Percentiles rank a stretch among this genome's conserved stretches.
Conservation (phyloP, 2,888 invertebrate species). For the Petrolisthes cinctipes region DNA sequence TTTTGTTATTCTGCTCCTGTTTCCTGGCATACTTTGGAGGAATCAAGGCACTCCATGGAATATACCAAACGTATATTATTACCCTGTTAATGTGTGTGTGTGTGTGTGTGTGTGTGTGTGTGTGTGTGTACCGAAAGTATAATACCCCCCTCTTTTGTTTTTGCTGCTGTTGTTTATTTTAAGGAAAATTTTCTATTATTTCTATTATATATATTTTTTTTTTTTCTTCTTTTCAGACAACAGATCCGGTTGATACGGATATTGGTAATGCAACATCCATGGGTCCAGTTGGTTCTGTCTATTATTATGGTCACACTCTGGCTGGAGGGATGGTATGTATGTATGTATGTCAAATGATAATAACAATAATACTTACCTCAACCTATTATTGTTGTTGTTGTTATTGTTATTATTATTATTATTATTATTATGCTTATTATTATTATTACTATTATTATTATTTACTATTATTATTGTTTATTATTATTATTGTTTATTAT, state of each 20-base stretch:
- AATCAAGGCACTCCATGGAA: too few relatives aligned
- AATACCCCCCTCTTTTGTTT: neutral
- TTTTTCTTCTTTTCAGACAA: conserved; percentile 31
- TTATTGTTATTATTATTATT: too few relatives aligned
- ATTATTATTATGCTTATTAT: too few relatives aligned
- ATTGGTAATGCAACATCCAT: conserved; percentile 58
- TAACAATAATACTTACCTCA: neutral
- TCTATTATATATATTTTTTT: neutral
- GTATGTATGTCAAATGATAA: neutral
- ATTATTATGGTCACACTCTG: conserved; percentile 49
- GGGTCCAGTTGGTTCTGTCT: conserved; percentile 57
- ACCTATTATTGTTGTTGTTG: too few relatives aligned
- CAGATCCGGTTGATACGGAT: conserved; percentile 54
- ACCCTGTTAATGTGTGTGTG: too few relatives aligned
- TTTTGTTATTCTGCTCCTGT: too few relatives aligned
- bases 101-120: too few relatives aligned
- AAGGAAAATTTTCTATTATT: neutral
- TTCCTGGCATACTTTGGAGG: too few relatives aligned
- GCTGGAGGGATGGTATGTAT: conserved; percentile 57
- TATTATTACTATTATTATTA: too few relatives aligned
- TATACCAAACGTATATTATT: too few relatives aligned
- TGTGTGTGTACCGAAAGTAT: too few relatives aligned
- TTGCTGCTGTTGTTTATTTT: neutral
- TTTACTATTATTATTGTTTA: too few relatives aligned
- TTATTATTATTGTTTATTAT: neutral